Evolutionary conservation across 2,888 invertebrate genomes (phyloP).

Genomic region (Enchytraeus crypticus): DNA sequence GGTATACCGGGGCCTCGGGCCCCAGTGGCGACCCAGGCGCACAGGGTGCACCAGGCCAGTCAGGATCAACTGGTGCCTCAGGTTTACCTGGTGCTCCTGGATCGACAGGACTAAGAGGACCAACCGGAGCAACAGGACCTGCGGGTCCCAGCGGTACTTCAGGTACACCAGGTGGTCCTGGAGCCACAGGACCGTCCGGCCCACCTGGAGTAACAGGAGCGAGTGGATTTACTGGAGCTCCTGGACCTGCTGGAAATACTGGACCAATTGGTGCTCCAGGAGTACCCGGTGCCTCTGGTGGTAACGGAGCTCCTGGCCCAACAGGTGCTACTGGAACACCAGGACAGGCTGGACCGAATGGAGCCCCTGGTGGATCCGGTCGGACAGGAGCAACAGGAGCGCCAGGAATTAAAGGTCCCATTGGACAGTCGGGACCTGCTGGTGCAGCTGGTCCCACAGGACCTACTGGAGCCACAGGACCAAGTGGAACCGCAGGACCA

Average conservation of each 20-base stretch:
- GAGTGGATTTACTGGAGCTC: conserved; percentile 2
- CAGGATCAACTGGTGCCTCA: not conserved
- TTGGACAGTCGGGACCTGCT: not conserved
- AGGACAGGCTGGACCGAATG: conserved; percentile 5
- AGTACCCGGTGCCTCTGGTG: conserved; percentile 8
- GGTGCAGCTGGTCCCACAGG: too few species aligned
- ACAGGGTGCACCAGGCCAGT: not conserved
- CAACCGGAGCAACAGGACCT: conserved; percentile 11
- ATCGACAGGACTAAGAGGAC: conserved; percentile 2
- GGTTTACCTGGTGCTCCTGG: conserved; percentile 2
- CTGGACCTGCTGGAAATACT: conserved; percentile 6
- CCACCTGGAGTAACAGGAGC: not conserved
- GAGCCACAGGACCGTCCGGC: conserved; percentile 5
- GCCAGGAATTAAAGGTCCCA: conserved; percentile 4
- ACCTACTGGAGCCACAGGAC: too few species aligned
- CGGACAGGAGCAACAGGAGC: conserved; percentile 2
- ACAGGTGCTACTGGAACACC: conserved; percentile 8
- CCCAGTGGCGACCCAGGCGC: not conserved
- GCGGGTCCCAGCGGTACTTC: not conserved
- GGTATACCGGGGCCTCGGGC: conserved; percentile 12
- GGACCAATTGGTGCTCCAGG: conserved; percentile 13
- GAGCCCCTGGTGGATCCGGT: conserved; percentile 1
- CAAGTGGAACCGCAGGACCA: not conserved
- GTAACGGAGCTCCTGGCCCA: not conserved
- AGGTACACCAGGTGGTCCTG: conserved; percentile 17